Base-by-base conservation (phyloP, 2,113 vertebrate species). In the Serilophus lunatus region DNA sequence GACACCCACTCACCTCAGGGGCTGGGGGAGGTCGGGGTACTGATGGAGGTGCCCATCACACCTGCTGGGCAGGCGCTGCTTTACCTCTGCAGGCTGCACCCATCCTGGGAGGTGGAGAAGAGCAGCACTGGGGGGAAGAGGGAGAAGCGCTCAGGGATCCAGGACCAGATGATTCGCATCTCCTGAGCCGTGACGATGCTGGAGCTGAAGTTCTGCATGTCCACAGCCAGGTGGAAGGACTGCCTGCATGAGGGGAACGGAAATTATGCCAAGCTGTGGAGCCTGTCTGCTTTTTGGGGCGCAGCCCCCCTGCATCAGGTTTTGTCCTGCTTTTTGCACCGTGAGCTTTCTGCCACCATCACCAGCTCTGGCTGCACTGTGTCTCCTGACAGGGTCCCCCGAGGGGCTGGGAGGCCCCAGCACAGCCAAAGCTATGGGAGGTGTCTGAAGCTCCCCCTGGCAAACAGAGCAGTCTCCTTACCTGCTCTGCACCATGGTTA, bases 101-200 rank as follows among this genome's bases (percentile, higher is more conserved):
- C 98, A 2, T 99, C 97, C 89, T 98, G 92, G 13, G 94, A 87
- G 25, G 97, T 98, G 82, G 97, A 98, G 94, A 98, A 99, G 83
- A 99, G 96, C 75, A 96, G 96, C 54, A 98, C 79, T 1, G 98
- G 99, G 33, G 97, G 97, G 92, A 98, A 98, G 56, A 99, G 98
- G 56, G 99, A 98, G 86, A 98, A 98, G 38, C 99, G 98, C 82
- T 99, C 98, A 1, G 99, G 99, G 75, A 99, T 99, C 99, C 98
- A 99, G 89, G 98, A 98, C 98, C 99, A 99, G 75, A 99, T 20
- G 3, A 98, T 94, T 82, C 98, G 98, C 98, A 99, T 99, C 97
- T 98, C 98, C 26, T 98, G 98, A 33, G 92, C 97, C 0, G 97
- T 98, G 49, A 99, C 98, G 12, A 97, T 97, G 80, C 84, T 97